Conservation (phyloP, 1,140 invertebrate genomes). For the Heliconius himera region DNA sequence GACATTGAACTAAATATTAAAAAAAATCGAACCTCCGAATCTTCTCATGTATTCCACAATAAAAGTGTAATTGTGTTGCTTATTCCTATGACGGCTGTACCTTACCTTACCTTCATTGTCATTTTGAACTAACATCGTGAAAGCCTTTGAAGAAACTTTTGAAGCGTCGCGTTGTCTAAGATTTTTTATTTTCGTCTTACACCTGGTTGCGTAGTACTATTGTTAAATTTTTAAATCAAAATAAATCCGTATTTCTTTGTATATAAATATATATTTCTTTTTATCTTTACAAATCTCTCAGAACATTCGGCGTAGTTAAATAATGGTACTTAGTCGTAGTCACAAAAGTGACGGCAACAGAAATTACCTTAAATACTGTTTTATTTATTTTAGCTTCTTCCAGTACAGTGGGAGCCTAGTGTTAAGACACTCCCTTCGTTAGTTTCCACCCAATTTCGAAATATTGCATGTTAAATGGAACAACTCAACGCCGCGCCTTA, state of each 20-base stretch:
- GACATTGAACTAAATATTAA: slow-evolving; percentile 40
- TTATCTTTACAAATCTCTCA: neutral
- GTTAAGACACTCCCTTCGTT: too few species aligned
- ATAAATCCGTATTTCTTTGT: slow-evolving; percentile 8
- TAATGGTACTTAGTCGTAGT: too few species aligned
- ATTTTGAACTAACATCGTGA: slow-evolving; percentile 21
- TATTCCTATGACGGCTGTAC: slow-evolving; percentile 33
- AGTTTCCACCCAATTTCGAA: neutral
- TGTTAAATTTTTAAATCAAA: neutral
- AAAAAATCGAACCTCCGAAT: slow-evolving; percentile 40
- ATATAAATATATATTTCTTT: neutral
- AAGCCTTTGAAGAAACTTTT: slow-evolving; percentile 17
- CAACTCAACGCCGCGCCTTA: neutral
- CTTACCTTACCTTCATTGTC: slow-evolving; percentile 16
- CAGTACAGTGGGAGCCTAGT: too few species aligned
- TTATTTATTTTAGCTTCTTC: too few species aligned
- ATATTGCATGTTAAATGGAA: neutral
- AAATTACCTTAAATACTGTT: too few species aligned
- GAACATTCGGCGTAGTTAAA: neutral
- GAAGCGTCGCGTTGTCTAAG: slow-evolving; percentile 27
- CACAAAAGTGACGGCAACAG: too few species aligned
- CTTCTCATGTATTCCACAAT: slow-evolving; percentile 33
- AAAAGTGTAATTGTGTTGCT: slow-evolving; percentile 46
- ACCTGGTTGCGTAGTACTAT: slow-evolving; percentile 18
- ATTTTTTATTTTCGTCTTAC: slow-evolving; percentile 11